Percentiles rank a stretch among this genome's conserved stretches.
phyloP scores from a whole-genome alignment of 2,888 invertebrate species.

The Cephus nigrinus region DNA sequence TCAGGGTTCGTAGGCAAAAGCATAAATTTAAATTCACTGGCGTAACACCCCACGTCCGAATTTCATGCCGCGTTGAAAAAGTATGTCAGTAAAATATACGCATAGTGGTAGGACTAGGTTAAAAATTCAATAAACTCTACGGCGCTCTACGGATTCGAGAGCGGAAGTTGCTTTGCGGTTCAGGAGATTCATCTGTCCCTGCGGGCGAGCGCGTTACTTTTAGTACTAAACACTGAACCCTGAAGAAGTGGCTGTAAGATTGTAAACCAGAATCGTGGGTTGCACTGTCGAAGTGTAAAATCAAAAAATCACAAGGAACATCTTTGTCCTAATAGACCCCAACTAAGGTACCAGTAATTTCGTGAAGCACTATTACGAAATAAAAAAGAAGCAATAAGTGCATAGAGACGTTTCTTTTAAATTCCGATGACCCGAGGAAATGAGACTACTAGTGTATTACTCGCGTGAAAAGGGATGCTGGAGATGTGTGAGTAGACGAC shows the following conservation, averaged over 20 bases:
- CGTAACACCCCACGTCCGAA: conserved; percentile 17
- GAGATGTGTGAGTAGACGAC: neutral
- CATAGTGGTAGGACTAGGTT: neutral
- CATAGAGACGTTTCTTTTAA: neutral
- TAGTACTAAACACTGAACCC: neutral
- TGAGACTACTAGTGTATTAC: neutral
- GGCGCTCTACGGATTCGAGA: neutral
- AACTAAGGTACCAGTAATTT: neutral
- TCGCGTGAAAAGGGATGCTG: neutral
- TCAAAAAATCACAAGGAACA: neutral
- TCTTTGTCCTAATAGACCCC: neutral
- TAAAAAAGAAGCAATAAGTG: neutral
- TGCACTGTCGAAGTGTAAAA: neutral
- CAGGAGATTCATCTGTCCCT: neutral
- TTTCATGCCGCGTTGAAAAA: conserved; percentile 22
- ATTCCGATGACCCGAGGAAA: too few relatives aligned
- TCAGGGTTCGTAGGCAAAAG: conserved; percentile 13
- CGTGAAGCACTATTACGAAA: too few relatives aligned
- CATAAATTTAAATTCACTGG: conserved; percentile 39
- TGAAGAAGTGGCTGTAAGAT: neutral
- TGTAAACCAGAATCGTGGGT: neutral
- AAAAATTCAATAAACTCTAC: neutral
- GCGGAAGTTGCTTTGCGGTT: neutral
- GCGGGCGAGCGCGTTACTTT: neutral
- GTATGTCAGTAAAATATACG: neutral